These are phyloP conservation scores for Cinara cedri DNA, from an alignment of 2,888 invertebrate genomes.

Conservation along the genomic window DNA sequence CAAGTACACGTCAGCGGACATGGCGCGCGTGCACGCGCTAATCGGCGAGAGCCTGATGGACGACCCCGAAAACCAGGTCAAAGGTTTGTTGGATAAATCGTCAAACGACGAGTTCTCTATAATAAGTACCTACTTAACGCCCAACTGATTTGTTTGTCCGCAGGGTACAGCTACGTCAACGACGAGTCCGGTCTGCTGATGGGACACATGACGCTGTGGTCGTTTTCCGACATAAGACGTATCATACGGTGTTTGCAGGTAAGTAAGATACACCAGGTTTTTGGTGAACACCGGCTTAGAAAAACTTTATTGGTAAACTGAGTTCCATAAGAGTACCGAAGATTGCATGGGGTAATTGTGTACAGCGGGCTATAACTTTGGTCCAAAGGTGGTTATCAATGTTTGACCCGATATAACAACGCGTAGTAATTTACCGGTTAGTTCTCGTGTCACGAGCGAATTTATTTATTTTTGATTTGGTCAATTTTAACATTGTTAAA, in stretches of 20 bases:
- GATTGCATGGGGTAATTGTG: too few relatives aligned
- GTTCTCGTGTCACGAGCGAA: too few relatives aligned
- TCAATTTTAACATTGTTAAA: too few relatives aligned
- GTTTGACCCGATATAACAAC: too few relatives aligned
- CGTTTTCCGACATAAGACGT: conserved; percentile 75
- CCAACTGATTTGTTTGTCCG: neutral
- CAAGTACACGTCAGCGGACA: conserved; percentile 78
- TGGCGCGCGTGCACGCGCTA: conserved; percentile 84
- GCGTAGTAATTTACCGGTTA: too few relatives aligned
- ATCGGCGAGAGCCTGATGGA: conserved; percentile 85
- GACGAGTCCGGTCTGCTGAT: conserved; percentile 70
- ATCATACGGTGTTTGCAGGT: conserved; percentile 78
- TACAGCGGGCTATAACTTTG: too few relatives aligned
- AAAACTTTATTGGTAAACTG: too few relatives aligned
- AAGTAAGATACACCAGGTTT: conserved; percentile 58
- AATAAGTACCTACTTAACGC: neutral
- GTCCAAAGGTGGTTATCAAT: too few relatives aligned
- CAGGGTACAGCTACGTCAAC: conserved; percentile 60
- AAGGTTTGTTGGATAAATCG: conserved; percentile 65
- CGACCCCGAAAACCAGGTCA: conserved; percentile 81
- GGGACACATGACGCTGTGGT: conserved; percentile 77
- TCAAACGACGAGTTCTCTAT: too few relatives aligned
- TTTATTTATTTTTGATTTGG: too few relatives aligned
- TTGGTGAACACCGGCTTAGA: too few relatives aligned
- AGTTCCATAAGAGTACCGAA: too few relatives aligned